phyloP scores from a whole-genome alignment of 2,113 vertebrate species.

The Pseudopipra pipra region DNA sequence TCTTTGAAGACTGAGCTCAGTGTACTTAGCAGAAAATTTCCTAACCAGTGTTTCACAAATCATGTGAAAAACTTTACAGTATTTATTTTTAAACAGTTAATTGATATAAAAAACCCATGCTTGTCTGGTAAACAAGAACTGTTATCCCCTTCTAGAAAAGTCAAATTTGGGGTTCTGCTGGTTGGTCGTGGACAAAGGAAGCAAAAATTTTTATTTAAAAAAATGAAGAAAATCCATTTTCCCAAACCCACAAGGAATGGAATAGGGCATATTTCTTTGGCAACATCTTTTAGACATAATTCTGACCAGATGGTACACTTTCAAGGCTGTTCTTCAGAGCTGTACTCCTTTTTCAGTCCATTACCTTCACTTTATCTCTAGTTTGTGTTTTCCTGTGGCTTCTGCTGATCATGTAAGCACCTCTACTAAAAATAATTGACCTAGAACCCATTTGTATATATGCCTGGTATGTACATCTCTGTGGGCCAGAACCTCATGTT shows the following conservation, averaged over 20 bases:
- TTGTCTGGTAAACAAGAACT: neutral
- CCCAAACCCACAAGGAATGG: neutral
- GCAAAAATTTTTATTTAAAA: neutral
- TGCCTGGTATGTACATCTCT: neutral
- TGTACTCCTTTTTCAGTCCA: neutral
- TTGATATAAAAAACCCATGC: neutral
- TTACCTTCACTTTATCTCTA: neutral
- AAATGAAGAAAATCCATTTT: neutral
- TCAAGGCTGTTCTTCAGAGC: neutral
- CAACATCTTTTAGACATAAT: neutral
- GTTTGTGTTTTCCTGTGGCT: neutral
- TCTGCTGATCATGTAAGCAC: neutral
- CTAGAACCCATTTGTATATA: neutral
- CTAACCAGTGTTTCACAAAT: neutral
- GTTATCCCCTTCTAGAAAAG: neutral
- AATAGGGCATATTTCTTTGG: neutral
- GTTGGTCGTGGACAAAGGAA: neutral
- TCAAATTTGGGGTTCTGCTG: neutral
- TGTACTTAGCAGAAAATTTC: neutral
- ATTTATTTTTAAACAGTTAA: neutral
- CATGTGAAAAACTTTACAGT: neutral
- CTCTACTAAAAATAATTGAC: neutral
- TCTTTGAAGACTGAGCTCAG: neutral
- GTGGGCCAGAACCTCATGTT: neutral
- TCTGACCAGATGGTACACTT: neutral